phyloP scores from a whole-genome alignment of 1,140 invertebrate species.

The Melanaphis sacchari region DNA sequence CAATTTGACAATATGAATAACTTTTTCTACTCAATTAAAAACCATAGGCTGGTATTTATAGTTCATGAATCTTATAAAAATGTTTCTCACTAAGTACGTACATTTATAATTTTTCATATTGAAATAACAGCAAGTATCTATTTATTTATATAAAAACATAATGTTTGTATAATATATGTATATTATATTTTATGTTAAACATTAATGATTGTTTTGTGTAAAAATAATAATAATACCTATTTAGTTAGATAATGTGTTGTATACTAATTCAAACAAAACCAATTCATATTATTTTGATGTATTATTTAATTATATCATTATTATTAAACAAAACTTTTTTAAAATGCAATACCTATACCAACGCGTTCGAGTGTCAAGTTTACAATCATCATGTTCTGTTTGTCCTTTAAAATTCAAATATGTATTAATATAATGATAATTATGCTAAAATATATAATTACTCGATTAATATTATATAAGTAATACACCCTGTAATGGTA shows the following conservation, averaged over 20 bases:
- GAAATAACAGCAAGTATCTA: background rate
- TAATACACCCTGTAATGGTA: background rate
- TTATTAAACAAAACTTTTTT: background rate
- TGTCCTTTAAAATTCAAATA: background rate
- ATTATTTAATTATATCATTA: background rate
- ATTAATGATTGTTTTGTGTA: background rate
- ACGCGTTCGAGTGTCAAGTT: background rate
- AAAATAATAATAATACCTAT: background rate
- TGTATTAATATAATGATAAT: background rate
- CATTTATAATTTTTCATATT: background rate
- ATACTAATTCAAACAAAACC: background rate
- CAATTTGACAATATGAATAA: conserved; percentile 7
- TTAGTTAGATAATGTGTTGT: background rate
- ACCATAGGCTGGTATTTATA: background rate
- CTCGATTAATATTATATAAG: background rate
- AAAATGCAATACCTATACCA: background rate
- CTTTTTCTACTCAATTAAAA: background rate
- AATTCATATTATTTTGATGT: background rate
- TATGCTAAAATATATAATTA: background rate
- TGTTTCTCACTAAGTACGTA: background rate
- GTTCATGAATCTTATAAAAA: background rate
- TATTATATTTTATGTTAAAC: background rate
- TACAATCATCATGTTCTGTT: background rate
- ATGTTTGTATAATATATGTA: background rate
- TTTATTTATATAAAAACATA: background rate